These are phyloP conservation scores for Austrofundulus limnaeus DNA, from an alignment of 2,113 vertebrate genomes.

Conservation along the genomic window DNA sequence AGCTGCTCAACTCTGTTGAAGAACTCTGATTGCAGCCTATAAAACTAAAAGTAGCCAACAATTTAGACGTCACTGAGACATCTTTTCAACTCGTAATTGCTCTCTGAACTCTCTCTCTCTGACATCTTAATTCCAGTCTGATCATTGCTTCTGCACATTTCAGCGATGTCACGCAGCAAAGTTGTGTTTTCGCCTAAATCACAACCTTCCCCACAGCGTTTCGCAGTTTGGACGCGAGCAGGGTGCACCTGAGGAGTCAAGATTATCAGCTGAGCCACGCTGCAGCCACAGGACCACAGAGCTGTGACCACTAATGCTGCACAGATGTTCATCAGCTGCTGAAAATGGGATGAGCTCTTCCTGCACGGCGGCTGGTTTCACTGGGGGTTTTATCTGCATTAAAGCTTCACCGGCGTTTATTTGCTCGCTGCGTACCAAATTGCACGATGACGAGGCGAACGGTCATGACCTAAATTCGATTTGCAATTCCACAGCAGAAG, in stretches of 20 bases:
- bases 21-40: too few relatives aligned
- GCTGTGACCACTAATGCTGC: slow-evolving; percentile 60
- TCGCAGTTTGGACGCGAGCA: slow-evolving; percentile 9
- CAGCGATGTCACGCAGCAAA: background rate
- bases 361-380: slow-evolving; percentile 48
- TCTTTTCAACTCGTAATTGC: too few relatives aligned
- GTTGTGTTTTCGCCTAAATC: too few relatives aligned
- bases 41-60: too few relatives aligned
- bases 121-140: too few relatives aligned
- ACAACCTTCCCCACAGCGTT: too few relatives aligned
- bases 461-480: slow-evolving; percentile 53
- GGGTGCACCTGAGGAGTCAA: slow-evolving; percentile 53
- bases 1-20: too few relatives aligned
- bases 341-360: slow-evolving; percentile 50
- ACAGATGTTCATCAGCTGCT: slow-evolving; percentile 72
- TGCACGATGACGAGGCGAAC: slow-evolving; percentile 52
- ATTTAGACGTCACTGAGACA: too few relatives aligned
- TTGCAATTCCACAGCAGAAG: slow-evolving; percentile 19
- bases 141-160: background rate
- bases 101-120: too few relatives aligned
- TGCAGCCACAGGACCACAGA: slow-evolving; percentile 49
- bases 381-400: slow-evolving; percentile 52
- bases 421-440: slow-evolving; percentile 33
- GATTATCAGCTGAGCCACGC: slow-evolving; percentile 39
- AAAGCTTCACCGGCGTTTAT: slow-evolving; percentile 35